Evolutionary conservation across 1,140 invertebrate genomes (phyloP).

Genomic region (Apis dorsata): DNA sequence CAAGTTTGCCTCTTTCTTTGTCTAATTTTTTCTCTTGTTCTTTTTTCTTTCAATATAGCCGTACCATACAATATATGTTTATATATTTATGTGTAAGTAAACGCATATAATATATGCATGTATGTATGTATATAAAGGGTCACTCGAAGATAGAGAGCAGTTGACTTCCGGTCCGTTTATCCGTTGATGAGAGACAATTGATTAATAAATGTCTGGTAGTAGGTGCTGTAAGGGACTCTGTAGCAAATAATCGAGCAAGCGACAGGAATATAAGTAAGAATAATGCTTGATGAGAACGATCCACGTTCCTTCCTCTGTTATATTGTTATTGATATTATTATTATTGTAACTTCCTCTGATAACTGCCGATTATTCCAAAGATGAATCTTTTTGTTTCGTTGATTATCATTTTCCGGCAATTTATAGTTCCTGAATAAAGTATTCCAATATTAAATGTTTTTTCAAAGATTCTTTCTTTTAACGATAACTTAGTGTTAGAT

Average conservation of each 20-base stretch:
- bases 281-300: constrained; percentile 42
- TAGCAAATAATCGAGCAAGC: constrained; percentile 45
- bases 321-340: constrained; percentile 13
- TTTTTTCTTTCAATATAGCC: not conserved
- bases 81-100: not conserved
- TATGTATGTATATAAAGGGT: constrained; percentile 6
- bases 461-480: not conserved
- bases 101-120: not conserved
- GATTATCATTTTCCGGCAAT: constrained; percentile 33
- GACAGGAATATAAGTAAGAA: constrained; percentile 54
- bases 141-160: constrained; percentile 53
- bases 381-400: not conserved
- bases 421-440: not conserved
- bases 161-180: constrained; percentile 69
- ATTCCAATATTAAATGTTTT: not conserved
- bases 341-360: constrained; percentile 37
- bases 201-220: constrained; percentile 71
- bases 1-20: not conserved
- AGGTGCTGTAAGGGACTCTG: constrained; percentile 48
- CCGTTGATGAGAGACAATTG: constrained; percentile 75
- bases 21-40: not conserved
- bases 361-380: not conserved
- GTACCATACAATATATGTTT: not conserved
- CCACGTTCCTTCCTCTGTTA: constrained; percentile 33
- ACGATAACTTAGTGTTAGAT: not conserved